Conservation (phyloP, 2,113 vertebrate genomes). For the Deroptyus accipitrinus region DNA sequence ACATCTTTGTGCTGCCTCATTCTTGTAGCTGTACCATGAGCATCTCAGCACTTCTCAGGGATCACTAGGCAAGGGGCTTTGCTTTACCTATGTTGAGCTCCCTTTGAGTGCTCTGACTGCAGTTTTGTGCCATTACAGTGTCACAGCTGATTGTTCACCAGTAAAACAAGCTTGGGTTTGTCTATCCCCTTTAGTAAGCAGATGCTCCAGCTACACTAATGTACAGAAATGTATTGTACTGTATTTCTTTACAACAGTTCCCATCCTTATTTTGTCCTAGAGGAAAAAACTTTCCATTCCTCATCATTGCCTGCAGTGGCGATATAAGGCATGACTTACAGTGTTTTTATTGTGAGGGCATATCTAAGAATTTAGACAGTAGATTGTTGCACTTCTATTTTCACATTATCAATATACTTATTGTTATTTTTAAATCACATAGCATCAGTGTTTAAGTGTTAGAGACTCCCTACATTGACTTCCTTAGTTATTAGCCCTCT, state of each 20-base stretch:
- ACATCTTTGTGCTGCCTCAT: not conserved
- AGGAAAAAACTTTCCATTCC: not conserved
- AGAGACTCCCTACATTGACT: not conserved
- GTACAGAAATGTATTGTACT: not conserved
- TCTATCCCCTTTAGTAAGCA: not conserved
- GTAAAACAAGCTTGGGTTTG: not conserved
- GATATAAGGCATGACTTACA: not conserved
- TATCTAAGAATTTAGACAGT: not conserved
- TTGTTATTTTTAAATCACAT: not conserved
- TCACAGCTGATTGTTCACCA: not conserved
- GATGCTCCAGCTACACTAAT: not conserved
- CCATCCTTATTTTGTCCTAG: not conserved
- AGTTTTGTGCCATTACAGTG: not conserved
- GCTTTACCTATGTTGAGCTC: not conserved
- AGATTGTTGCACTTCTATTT: not conserved
- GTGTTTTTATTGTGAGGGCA: not conserved
- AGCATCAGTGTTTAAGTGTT: not conserved
- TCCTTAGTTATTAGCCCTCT: not conserved
- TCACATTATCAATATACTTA: not conserved
- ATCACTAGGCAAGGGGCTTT: not conserved
- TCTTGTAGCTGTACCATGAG: not conserved
- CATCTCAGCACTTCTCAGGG: not conserved
- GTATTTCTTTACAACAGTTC: not conserved
- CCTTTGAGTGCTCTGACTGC: not conserved
- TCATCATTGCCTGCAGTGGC: not conserved